Percentiles rank a stretch among this genome's conserved stretches.
phyloP scores from a whole-genome alignment of 53 echinoderm and acorn worm genomes.

The Temnopleurus reevesii region DNA sequence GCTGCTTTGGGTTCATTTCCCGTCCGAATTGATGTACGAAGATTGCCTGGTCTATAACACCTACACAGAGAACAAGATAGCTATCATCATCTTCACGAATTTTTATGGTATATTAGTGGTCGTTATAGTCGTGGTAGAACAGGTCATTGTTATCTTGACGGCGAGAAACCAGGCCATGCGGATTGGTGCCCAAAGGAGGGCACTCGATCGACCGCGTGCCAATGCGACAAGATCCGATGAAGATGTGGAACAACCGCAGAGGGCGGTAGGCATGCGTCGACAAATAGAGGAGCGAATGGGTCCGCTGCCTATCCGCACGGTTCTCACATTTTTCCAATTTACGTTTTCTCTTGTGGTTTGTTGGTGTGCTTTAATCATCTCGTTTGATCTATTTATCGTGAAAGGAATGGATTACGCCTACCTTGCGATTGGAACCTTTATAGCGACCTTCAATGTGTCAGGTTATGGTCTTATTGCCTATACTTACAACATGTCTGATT shows the following conservation, averaged over 20 bases:
- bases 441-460: background rate
- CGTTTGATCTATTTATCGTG: background rate
- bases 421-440: background rate
- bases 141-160: background rate
- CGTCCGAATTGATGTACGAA: background rate
- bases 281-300: background rate
- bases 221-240: background rate
- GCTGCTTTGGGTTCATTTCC: background rate
- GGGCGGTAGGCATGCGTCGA: background rate
- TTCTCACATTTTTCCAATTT: background rate
- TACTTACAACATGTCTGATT: background rate
- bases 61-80: background rate
- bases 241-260: constrained; percentile 11
- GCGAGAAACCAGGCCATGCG: constrained; percentile 23
- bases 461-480: background rate
- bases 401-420: background rate
- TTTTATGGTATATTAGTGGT: background rate
- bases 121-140: background rate
- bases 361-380: background rate
- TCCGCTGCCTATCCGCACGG: background rate
- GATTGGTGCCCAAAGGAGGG: background rate
- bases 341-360: background rate
- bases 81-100: constrained; percentile 4
- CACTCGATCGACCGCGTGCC: background rate
- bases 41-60: background rate